Evolutionary conservation across 2,797 vertebrate species (phyloP).

Genomic region (Sebastes hubbsi): DNA sequence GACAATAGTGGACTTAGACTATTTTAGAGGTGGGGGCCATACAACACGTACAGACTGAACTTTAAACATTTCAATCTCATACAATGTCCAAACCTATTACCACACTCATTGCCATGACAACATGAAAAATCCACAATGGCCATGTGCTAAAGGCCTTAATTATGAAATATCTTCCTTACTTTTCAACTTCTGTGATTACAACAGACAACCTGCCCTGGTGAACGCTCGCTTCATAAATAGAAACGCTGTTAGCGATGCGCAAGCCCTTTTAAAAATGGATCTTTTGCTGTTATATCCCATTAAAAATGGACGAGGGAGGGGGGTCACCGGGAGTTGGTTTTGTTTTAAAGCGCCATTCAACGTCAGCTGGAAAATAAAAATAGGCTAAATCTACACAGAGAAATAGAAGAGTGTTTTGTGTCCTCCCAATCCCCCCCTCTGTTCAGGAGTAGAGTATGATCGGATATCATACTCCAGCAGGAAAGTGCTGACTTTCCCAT

Average conservation of each 20-base stretch:
- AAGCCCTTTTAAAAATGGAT: conserved; percentile 57
- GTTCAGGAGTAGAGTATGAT: conserved; percentile 3
- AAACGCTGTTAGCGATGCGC: conserved; percentile 35
- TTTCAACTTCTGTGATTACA: conserved; percentile 28
- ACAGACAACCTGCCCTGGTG: conserved; percentile 19
- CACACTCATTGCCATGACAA: not conserved
- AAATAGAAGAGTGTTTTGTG: conserved; percentile 13
- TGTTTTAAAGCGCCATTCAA: conserved; percentile 28
- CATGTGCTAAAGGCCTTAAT: conserved; percentile 5
- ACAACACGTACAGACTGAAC: not conserved
- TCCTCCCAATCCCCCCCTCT: conserved; percentile 13
- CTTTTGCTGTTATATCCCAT: conserved; percentile 53
- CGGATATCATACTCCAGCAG: conserved; percentile 26
- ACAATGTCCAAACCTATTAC: not conserved
- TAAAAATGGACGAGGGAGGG: conserved; percentile 60
- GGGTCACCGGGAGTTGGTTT: conserved; percentile 53
- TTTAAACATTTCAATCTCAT: not conserved
- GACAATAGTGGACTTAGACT: not conserved
- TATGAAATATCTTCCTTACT: not conserved
- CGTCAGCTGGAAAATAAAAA: conserved; percentile 32
- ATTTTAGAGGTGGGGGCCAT: not conserved
- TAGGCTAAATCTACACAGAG: conserved; percentile 1
- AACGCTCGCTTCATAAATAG: conserved; percentile 42
- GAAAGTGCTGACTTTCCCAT: conserved; percentile 36
- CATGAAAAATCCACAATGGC: conserved; percentile 1